A percentile compares a stretch with the other conserved stretches of the same genome.
These are phyloP conservation scores for Cebuella pygmaea DNA, from an alignment of 2,797 vertebrate species.

Conservation along the genomic window DNA sequence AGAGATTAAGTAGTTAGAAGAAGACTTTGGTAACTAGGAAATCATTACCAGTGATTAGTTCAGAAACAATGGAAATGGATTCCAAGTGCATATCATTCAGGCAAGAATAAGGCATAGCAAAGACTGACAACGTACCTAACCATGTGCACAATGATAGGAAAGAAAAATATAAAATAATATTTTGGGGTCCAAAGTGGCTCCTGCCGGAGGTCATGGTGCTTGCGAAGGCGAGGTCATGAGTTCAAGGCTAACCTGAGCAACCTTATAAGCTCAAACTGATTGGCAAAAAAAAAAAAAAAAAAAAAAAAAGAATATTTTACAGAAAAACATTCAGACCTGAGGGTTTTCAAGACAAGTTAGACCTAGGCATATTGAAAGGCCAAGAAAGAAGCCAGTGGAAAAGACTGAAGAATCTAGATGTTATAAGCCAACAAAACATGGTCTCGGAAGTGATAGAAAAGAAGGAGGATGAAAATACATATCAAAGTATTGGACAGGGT, in stretches of 20 bases:
- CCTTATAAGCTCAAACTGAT: too few relatives aligned
- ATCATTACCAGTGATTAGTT: background rate
- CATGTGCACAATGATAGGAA: background rate
- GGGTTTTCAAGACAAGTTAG: background rate
- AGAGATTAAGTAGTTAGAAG: background rate
- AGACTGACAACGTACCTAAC: background rate
- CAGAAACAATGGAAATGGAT: background rate
- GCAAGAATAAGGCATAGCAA: background rate
- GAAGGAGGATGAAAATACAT: background rate
- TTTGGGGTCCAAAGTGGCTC: too few relatives aligned
- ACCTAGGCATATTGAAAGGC: background rate
- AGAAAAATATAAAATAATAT: background rate
- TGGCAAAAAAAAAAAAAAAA: too few relatives aligned
- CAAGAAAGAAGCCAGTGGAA: background rate
- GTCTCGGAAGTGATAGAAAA: background rate
- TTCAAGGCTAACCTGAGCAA: too few relatives aligned
- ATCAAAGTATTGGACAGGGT: background rate
- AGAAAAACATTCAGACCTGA: background rate
- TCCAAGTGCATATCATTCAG: background rate
- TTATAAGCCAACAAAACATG: background rate
- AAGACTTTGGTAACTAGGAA: background rate
- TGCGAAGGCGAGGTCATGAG: too few relatives aligned
- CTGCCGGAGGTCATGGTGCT: too few relatives aligned
- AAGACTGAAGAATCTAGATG: background rate
- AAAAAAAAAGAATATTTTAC: background rate